A percentile compares a stretch with the other conserved stretches of the same genome.
Evolutionary conservation across 2,797 vertebrate species (phyloP).

Genomic region (Muraenolepis orangiensis): DNA sequence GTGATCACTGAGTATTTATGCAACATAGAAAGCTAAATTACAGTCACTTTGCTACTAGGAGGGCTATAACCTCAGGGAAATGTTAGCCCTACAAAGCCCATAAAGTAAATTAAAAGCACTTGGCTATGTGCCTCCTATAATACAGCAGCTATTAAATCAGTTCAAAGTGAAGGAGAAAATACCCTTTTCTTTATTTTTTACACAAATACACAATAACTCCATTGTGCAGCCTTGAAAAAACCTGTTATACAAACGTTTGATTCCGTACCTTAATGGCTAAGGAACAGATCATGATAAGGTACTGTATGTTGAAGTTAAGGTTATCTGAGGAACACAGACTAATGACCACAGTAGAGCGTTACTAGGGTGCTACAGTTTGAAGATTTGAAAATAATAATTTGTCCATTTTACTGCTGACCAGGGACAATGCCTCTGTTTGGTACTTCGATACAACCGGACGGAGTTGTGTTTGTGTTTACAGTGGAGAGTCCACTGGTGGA

Average conservation of each 20-base stretch:
- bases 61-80: neutral
- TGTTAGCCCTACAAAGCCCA: constrained; percentile 3
- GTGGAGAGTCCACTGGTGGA: neutral
- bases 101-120: constrained; percentile 1
- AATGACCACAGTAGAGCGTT: neutral
- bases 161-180: constrained; percentile 7
- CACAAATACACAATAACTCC: neutral
- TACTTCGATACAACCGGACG: neutral
- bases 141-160: neutral
- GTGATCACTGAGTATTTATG: constrained; percentile 19
- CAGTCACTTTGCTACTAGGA: neutral
- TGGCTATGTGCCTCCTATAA: neutral
- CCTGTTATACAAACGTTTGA: neutral
- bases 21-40: constrained; percentile 7
- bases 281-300: neutral
- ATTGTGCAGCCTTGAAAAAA: neutral
- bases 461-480: neutral
- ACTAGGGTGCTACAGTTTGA: too few relatives aligned
- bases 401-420: neutral
- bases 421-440: too few relatives aligned
- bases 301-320: neutral
- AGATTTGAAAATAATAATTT: neutral
- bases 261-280: neutral
- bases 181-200: neutral
- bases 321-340: neutral